These are phyloP conservation scores for Galleria mellonella DNA, from an alignment of 1,140 invertebrate genomes.

Conservation along the genomic window DNA sequence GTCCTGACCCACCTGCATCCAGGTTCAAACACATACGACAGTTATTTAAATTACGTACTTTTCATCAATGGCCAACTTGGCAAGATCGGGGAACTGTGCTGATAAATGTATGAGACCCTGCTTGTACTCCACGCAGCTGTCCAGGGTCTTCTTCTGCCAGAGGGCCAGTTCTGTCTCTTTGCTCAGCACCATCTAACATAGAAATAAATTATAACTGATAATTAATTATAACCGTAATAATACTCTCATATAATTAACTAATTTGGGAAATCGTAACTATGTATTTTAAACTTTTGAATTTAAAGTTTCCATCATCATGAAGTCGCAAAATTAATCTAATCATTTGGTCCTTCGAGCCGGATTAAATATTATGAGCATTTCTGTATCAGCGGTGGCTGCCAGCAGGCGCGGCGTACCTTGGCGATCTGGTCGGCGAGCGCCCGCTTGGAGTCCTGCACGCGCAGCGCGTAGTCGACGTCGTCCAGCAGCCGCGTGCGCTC, in stretches of 20 bases:
- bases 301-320: too few relatives aligned
- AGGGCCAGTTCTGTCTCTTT: constrained; percentile 51
- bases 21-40: too few relatives aligned
- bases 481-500: constrained; percentile 42
- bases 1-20: too few relatives aligned
- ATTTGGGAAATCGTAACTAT: too few relatives aligned
- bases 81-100: constrained; percentile 33
- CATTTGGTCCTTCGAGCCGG: too few relatives aligned
- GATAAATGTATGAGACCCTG: constrained; percentile 50
- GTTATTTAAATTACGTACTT: constrained; percentile 19
- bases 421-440: constrained; percentile 37
- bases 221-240: too few relatives aligned
- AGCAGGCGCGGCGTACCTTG: constrained; percentile 50
- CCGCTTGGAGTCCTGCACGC: constrained; percentile 44
- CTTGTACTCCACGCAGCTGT: constrained; percentile 55
- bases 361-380: too few relatives aligned
- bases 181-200: constrained; percentile 31
- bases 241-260: too few relatives aligned
- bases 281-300: too few relatives aligned
- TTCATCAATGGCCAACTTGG: constrained; percentile 33
- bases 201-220: too few relatives aligned
- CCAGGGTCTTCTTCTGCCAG: constrained; percentile 52
- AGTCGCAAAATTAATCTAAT: too few relatives aligned
- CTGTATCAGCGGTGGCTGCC: constrained; percentile 34
- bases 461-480: constrained; percentile 39